Evolutionary conservation across 2,888 invertebrate genomes (phyloP), one percentile per base, ranked within the genome.

Genomic region (Griposia aprilina): DNA sequence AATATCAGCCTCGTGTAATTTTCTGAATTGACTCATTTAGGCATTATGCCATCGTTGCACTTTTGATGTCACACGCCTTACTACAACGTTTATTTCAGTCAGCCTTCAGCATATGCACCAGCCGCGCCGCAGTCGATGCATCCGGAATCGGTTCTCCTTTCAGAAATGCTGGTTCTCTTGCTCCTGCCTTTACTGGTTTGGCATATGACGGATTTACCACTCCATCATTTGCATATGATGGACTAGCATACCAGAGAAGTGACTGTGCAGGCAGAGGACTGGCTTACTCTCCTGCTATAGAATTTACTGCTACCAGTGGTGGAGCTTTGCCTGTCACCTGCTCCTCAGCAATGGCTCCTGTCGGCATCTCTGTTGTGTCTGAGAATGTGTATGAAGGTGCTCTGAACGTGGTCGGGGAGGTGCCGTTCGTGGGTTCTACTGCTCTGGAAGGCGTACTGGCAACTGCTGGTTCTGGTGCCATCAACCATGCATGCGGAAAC

Each of bases 281-380:
- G 5, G 23, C 26, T 17, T 80, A 59, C 26, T 66, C 65, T 6
- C 76, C 82, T 15, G 76, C 78, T 1, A 75, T 85, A 74, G 80
- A 85, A 15, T 82, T 83, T 15, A 72, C 80, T 30, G 70, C 85
- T 13, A 85, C 86, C 17, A 73, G 78, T 23, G 85, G 85, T 3
- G 85, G 85, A 4, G 78, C 57, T n/a, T 48, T 85, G 0, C 68
- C 80, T 0, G 78, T 85, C 0, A 73, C 89, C 62, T 92, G 91
- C 63, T 78, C 83, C 1, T 93, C 93, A 1, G 84, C 90, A 0
- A 78, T 87, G 17, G 72, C 90, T 4, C 91, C 92, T 13, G 81
- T 82, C 6, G 93, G 93, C 1, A 86, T 93, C 10, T 62, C 76
- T 2, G 17, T 87, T 3, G 30, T 74, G 8, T 87, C 87, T 13